Conservation (phyloP, 2,888 invertebrate genomes). For the Anthophora plumipes region DNA sequence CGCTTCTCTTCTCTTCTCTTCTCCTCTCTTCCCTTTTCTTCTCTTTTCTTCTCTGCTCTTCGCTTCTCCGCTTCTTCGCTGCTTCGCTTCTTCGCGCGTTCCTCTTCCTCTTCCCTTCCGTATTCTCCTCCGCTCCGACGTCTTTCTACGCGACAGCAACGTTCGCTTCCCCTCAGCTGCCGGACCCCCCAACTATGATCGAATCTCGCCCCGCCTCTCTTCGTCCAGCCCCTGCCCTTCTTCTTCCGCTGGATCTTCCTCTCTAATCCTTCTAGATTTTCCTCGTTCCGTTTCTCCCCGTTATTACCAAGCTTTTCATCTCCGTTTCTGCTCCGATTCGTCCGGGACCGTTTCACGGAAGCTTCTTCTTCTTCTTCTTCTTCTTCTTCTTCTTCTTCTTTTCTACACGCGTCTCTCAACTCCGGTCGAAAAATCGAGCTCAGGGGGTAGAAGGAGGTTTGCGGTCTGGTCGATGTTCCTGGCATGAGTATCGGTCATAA, state of each 20-base stretch:
- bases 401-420: not conserved
- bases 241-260: conserved; percentile 33
- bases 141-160: not conserved
- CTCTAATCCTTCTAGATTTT: conserved; percentile 5
- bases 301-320: not conserved
- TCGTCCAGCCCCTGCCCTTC: conserved; percentile 66
- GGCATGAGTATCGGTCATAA: not conserved
- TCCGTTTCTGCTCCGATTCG: no score
- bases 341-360: no score
- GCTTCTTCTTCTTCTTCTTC: conserved; percentile 45
- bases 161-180: conserved; percentile 67
- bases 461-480: no score
- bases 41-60: conserved; percentile 51
- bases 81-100: conserved; percentile 21
- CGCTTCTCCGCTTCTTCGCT: conserved; percentile 13
- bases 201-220: conserved; percentile 79
- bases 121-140: conserved; percentile 13
- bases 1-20: conserved; percentile 5
- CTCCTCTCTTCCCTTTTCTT: conserved; percentile 45
- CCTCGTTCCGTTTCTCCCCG: conserved; percentile 27
- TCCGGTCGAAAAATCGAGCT: not conserved
- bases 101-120: conserved; percentile 21
- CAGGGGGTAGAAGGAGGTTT: not conserved
- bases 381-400: conserved; percentile 17
- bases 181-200: conserved; percentile 79